These are phyloP conservation scores for Neodiprion fabricii DNA, from an alignment of 1,140 invertebrate species.

Conservation along the genomic window DNA sequence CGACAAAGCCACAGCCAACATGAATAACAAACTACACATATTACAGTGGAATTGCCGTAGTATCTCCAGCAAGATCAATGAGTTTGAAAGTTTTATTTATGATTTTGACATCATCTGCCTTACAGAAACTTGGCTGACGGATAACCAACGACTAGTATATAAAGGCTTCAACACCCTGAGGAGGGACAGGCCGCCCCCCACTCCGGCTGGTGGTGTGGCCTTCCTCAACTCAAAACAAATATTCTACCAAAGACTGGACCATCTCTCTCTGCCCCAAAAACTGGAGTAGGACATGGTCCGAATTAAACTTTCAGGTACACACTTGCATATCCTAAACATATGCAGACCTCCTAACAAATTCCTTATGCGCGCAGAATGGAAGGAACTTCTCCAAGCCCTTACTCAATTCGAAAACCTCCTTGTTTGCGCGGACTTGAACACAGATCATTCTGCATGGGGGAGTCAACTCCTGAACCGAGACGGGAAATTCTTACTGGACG, in stretches of 20 bases:
- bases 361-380: not conserved
- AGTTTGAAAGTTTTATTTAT: conserved; percentile 11
- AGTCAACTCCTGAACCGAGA: conserved; percentile 1
- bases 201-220: conserved; percentile 15
- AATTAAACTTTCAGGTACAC: not conserved
- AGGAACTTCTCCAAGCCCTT: not conserved
- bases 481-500: not conserved
- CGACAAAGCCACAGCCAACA: not conserved
- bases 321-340: not conserved
- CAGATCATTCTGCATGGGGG: conserved; percentile 24
- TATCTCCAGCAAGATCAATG: conserved; percentile 12
- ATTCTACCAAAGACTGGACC: not conserved
- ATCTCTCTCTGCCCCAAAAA: not conserved
- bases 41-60: conserved; percentile 26
- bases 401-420: not conserved
- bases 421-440: conserved; percentile 28
- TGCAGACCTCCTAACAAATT: conserved; percentile 3
- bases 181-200: conserved; percentile 9
- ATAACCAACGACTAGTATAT: not conserved
- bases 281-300: conserved; percentile 15
- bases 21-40: conserved; percentile 6
- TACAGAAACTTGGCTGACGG: conserved; percentile 21
- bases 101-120: conserved; percentile 22
- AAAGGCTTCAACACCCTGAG: conserved; percentile 22
- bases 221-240: conserved; percentile 21